Evolutionary conservation across 2,797 vertebrate species (phyloP).

Genomic region (Synaphobranchus kaupii): DNA sequence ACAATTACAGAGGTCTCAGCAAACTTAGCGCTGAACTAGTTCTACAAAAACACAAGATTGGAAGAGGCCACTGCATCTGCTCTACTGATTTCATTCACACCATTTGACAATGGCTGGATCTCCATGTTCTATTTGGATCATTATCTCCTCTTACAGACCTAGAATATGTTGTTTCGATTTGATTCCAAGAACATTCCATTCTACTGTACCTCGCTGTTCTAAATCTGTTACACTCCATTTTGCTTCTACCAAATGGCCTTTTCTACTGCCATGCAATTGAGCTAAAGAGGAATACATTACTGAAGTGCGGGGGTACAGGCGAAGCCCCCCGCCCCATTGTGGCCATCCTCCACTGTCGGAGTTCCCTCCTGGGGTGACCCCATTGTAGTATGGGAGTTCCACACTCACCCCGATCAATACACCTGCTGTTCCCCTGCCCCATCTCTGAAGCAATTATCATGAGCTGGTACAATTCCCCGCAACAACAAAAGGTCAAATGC

Average conservation of each 20-base stretch:
- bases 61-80: neutral
- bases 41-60: too few species aligned
- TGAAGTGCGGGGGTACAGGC: neutral
- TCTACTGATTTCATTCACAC: neutral
- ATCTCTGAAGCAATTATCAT: neutral
- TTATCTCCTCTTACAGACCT: neutral
- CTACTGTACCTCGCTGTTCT: too few species aligned
- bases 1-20: neutral
- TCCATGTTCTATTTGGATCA: neutral
- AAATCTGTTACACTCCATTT: too few species aligned
- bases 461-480: neutral
- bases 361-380: neutral
- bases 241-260: neutral
- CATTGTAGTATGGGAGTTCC: neutral
- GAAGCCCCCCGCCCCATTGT: too few species aligned
- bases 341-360: too few species aligned
- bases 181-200: neutral
- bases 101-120: constrained; percentile 7
- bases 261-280: neutral
- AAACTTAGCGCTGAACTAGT: neutral
- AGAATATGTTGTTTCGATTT: neutral
- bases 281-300: neutral
- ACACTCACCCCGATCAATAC: neutral
- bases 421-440: neutral
- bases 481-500: constrained; percentile 13